phyloP scores from a whole-genome alignment of 1,140 invertebrate species.

The Conus betulinus region DNA sequence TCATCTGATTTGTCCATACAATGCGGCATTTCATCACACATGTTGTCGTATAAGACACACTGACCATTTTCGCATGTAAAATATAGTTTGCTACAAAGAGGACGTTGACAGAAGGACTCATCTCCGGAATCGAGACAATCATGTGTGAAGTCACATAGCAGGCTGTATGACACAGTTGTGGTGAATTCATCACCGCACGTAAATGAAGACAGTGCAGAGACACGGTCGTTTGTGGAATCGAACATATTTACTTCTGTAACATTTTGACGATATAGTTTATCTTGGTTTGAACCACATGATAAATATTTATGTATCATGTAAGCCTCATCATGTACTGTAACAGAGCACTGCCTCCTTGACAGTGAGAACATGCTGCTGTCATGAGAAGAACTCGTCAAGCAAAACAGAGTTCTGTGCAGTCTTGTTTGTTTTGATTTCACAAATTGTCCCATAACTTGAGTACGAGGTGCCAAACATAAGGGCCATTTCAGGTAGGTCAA shows the following conservation, averaged over 20 bases:
- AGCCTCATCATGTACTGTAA: background rate
- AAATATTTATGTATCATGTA: background rate
- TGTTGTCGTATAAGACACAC: background rate
- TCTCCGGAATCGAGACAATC: background rate
- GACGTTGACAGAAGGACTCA: background rate
- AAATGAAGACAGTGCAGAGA: background rate
- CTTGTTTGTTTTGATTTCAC: background rate
- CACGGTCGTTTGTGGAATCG: background rate
- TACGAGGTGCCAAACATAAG: background rate
- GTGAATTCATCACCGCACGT: background rate
- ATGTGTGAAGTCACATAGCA: conserved; percentile 17
- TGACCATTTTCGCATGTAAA: conserved; percentile 19
- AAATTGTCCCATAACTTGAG: background rate
- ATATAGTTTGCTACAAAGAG: no score
- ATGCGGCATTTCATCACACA: background rate
- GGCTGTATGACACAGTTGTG: background rate
- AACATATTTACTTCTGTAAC: no score
- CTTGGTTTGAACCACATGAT: background rate
- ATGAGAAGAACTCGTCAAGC: no score
- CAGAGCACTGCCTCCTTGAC: background rate
- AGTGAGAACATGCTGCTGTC: background rate
- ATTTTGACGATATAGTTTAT: background rate
- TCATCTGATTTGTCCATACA: conserved; percentile 21
- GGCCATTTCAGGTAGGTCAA: background rate
- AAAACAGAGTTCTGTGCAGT: background rate